Percentiles rank a stretch among this genome's conserved stretches.
Evolutionary conservation across 2,113 vertebrate species (phyloP).

Genomic region (Platichthys stellatus): DNA sequence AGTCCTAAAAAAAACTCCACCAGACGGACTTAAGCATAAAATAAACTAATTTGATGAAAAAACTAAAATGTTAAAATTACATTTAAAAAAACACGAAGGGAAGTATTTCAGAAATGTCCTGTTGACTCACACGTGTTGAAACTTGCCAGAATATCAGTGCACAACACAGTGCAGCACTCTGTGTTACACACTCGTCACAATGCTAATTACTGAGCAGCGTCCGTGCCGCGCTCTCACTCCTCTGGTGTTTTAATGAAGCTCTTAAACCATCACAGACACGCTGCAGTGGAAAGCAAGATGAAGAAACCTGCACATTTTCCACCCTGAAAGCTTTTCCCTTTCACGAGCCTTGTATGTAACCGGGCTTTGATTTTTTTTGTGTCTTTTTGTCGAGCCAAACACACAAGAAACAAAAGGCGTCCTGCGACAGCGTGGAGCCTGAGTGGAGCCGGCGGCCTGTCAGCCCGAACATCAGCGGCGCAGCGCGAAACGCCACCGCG

Average conservation of each 20-base stretch:
- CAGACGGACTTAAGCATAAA: not conserved
- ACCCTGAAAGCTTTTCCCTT: no score
- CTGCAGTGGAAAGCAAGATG: not conserved
- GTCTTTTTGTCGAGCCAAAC: conserved; percentile 11
- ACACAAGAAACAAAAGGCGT: conserved; percentile 33
- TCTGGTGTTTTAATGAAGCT: conserved; percentile 42
- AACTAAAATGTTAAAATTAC: not conserved
- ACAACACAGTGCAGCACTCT: not conserved
- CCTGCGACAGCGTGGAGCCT: conserved; percentile 11
- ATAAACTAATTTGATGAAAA: not conserved
- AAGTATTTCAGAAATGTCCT: conserved; percentile 13
- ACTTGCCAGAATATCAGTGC: not conserved
- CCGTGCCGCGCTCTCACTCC: conserved; percentile 32
- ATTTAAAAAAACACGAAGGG: not conserved
- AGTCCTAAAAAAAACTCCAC: not conserved
- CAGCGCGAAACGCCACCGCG: conserved; percentile 20
- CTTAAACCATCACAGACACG: conserved; percentile 22
- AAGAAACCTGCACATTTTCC: not conserved
- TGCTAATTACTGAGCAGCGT: conserved; percentile 43
- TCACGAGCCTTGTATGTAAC: not conserved
- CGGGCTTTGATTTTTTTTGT: not conserved
- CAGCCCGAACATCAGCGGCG: conserved; percentile 10
- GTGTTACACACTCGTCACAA: conserved; percentile 23
- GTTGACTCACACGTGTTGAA: conserved; percentile 10
- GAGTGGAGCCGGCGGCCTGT: conserved; percentile 9